Evolutionary conservation across 2,888 invertebrate species (phyloP).

Genomic region (Agrochola circellaris): DNA sequence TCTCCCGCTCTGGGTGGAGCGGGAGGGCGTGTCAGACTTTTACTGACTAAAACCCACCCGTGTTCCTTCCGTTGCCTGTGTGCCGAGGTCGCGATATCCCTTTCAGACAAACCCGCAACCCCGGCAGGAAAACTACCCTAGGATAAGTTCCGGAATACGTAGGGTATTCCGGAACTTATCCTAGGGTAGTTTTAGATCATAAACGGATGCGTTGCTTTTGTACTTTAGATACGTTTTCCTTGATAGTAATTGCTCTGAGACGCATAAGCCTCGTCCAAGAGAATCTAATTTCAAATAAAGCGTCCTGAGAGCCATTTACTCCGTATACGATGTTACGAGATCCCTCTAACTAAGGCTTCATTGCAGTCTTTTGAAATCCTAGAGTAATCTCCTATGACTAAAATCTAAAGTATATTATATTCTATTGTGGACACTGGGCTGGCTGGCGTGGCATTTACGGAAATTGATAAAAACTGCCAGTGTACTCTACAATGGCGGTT

Average conservation of each 20-base stretch:
- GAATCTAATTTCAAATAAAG: slow-evolving; percentile 36
- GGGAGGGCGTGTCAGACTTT: too few relatives aligned
- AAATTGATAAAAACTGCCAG: too few relatives aligned
- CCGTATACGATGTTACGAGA: slow-evolving; percentile 21
- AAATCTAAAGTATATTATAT: neutral
- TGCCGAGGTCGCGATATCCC: too few relatives aligned
- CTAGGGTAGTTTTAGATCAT: neutral
- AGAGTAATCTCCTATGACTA: neutral
- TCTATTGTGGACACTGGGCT: neutral
- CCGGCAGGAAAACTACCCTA: too few relatives aligned
- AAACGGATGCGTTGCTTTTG: neutral
- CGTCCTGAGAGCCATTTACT: slow-evolving; percentile 14
- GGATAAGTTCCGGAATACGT: too few relatives aligned
- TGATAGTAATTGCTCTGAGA: slow-evolving; percentile 18
- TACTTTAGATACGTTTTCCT: neutral
- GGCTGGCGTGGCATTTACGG: too few relatives aligned
- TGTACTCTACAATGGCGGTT: neutral
- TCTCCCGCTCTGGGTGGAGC: too few relatives aligned
- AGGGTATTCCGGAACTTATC: neutral
- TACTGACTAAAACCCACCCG: too few relatives aligned
- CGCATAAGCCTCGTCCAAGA: slow-evolving; percentile 11
- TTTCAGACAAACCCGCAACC: too few relatives aligned
- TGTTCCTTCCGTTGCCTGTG: too few relatives aligned
- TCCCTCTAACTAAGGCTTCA: slow-evolving; percentile 11
- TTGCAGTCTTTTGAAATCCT: slow-evolving; percentile 31